phyloP scores from a whole-genome alignment of 2,888 invertebrate species.

The Metopia argyrocephala region DNA sequence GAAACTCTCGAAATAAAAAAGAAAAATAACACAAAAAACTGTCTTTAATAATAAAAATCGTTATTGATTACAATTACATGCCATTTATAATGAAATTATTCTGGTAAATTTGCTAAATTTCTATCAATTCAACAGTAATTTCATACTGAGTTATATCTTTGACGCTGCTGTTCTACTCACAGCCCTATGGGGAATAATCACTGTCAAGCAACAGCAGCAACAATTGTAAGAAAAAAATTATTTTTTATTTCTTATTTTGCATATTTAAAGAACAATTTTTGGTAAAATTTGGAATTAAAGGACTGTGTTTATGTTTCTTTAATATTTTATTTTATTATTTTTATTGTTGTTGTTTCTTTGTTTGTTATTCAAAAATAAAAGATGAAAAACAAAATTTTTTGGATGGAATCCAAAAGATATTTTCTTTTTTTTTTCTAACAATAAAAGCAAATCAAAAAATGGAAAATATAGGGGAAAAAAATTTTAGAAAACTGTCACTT shows the following conservation, averaged over 20 bases:
- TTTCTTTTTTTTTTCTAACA: background rate
- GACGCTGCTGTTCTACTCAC: background rate
- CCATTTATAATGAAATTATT: background rate
- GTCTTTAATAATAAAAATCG: background rate
- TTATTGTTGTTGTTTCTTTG: background rate
- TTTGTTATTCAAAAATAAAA: background rate
- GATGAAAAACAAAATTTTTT: conserved; percentile 3
- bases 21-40: background rate
- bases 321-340: background rate
- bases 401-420: conserved; percentile 24
- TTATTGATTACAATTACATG: conserved; percentile 4
- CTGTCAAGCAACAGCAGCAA: background rate
- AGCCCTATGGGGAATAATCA: conserved; percentile 18
- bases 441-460: background rate
- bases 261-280: background rate
- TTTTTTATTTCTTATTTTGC: background rate
- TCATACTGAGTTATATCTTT: background rate
- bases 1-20: no score
- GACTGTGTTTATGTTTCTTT: background rate
- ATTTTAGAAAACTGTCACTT: conserved; percentile 21
- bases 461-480: background rate
- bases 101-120: conserved; percentile 1
- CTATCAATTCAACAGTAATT: background rate
- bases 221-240: background rate
- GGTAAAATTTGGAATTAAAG: background rate